Evolutionary conservation across 2,888 invertebrate genomes (phyloP), one percentile per base, ranked within the genome.

Genomic region (Thyatira batis): DNA sequence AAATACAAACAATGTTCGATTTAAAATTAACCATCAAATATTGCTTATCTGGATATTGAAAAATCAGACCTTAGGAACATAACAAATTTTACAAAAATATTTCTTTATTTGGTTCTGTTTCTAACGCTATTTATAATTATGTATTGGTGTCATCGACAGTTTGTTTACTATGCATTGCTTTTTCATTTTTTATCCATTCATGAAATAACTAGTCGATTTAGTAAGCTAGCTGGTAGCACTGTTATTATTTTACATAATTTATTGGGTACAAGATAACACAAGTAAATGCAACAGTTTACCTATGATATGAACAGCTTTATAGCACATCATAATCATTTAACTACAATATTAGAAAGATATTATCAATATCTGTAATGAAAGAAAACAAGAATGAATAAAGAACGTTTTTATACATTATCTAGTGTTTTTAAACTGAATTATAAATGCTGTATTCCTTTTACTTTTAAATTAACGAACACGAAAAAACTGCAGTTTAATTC

Each of bases 81-180:
- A 80, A 79, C 57, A 73, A 59, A 64, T 69, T 71, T 72, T 78
- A 84, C 81, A 86, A 85, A 86, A 87, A 85, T 84, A 84, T 80
- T 74, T 70, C 64, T 73, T 73, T 71, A 79, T 85, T 85, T 85
- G 85, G 79, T 83, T 78, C 76, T 78, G 77, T 79, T 71, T 75
- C 65, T 72, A 70, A 61, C 60, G 57, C 69, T 72, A 68, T 59
- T 54, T 62, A 65, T 65, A 65, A 58, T 51, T 65, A 25, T 17
- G 10, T 48, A n/a, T 25, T 23, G 13, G 45, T 23, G n/a, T 45
- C n/a, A 25, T n/a, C 23, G 39, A 39, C 17, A 39, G 6, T 39
- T 39, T 17, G 39, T 13, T 30, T 13, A 33, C 13, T 33, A 33
- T 33, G 33, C 13, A 13, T 33, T 13, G 5, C 17, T 39, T 39